Percentiles rank a stretch among this genome's conserved stretches.
These are phyloP conservation scores for Pseudobourletiella spinata DNA, from an alignment of 1,140 invertebrate genomes.

Conservation along the genomic window DNA sequence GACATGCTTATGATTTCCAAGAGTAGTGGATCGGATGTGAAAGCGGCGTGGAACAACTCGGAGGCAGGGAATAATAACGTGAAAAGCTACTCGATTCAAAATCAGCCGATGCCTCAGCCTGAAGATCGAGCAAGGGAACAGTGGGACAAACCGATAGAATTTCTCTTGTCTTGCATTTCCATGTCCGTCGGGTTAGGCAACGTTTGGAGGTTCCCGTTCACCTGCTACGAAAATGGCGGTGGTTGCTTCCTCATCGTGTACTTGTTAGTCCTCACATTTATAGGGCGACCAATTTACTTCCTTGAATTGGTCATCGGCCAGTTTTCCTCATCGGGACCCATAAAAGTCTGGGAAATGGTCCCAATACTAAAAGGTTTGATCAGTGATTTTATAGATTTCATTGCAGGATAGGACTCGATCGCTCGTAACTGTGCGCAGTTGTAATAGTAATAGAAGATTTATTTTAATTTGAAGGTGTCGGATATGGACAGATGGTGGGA, in stretches of 20 bases:
- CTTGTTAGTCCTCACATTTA: slow-evolving; percentile 17
- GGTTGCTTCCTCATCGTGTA: slow-evolving; percentile 41
- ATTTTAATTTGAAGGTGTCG: slow-evolving; percentile 41
- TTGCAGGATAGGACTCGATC: too few species aligned
- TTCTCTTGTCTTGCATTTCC: slow-evolving; percentile 54
- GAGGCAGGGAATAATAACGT: too few species aligned
- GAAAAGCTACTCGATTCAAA: too few species aligned
- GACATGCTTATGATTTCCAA: too few species aligned
- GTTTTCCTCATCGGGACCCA: slow-evolving; percentile 41
- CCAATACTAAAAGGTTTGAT: slow-evolving; percentile 41
- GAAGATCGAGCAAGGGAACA: neutral
- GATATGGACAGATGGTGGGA: slow-evolving; percentile 35
- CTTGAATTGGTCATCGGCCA: slow-evolving; percentile 46
- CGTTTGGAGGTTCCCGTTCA: slow-evolving; percentile 47
- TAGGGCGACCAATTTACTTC: slow-evolving; percentile 24
- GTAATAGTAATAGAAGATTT: too few species aligned
- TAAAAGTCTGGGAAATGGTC: slow-evolving; percentile 41
- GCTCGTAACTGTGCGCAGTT: too few species aligned
- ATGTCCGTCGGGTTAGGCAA: slow-evolving; percentile 48
- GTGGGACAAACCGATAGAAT: slow-evolving; percentile 48
- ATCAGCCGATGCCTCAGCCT: too few species aligned
- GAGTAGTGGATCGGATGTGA: too few species aligned
- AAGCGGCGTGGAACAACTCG: too few species aligned
- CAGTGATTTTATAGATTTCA: neutral
- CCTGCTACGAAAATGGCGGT: slow-evolving; percentile 43